These are phyloP conservation scores for Coecobrya sp. DNA, from an alignment of 2,888 invertebrate genomes.

Conservation along the genomic window DNA sequence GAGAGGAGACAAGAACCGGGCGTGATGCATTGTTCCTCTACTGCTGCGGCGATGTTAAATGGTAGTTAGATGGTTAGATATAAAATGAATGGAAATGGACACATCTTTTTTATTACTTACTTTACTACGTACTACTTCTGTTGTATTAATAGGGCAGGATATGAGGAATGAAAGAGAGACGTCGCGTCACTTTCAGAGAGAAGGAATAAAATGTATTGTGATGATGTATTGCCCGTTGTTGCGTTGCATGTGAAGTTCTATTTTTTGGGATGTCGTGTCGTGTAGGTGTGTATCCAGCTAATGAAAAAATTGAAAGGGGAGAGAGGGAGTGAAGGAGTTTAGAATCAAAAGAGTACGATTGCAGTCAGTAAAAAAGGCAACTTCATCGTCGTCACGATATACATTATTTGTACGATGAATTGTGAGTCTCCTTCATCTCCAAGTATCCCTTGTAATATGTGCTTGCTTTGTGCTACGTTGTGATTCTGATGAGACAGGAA, in stretches of 20 bases:
- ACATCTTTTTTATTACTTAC: slow-evolving; percentile 23
- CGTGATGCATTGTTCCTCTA: slow-evolving; percentile 44
- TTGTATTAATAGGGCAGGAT: slow-evolving; percentile 19
- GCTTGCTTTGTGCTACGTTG: not conserved
- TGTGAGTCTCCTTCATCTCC: not conserved
- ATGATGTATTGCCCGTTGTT: slow-evolving; percentile 66
- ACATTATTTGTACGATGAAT: slow-evolving; percentile 20
- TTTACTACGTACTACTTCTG: too few species aligned
- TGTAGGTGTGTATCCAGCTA: slow-evolving; percentile 68
- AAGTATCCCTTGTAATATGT: slow-evolving; percentile 4
- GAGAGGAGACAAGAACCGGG: not conserved
- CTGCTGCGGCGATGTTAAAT: not conserved
- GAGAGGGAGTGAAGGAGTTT: slow-evolving; percentile 56
- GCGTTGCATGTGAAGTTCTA: not conserved
- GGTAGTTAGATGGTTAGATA: not conserved
- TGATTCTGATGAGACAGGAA: slow-evolving; percentile 78
- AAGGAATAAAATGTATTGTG: not conserved
- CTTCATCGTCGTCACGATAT: slow-evolving; percentile 50
- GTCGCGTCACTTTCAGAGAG: slow-evolving; percentile 30
- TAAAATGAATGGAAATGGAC: slow-evolving; percentile 48
- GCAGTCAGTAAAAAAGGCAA: slow-evolving; percentile 44
- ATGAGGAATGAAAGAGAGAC: slow-evolving; percentile 36
- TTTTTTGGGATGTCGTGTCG: slow-evolving; percentile 31
- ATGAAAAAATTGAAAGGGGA: slow-evolving; percentile 60
- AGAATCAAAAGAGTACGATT: not conserved